These are phyloP conservation scores for Pseudanteris insignis DNA, from an alignment of 2,888 invertebrate genomes.

Conservation along the genomic window DNA sequence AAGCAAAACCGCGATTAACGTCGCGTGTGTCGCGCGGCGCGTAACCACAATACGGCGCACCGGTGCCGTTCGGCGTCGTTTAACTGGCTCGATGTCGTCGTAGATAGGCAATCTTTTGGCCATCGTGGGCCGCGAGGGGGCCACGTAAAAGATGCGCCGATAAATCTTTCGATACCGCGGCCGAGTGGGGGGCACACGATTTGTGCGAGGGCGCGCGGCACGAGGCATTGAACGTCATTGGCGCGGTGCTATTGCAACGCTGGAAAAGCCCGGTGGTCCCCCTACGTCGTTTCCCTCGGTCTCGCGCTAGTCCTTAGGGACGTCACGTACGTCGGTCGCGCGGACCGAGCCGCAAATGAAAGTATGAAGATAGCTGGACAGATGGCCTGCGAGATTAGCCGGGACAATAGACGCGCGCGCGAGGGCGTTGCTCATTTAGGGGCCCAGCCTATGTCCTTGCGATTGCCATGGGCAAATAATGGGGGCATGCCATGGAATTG, in stretches of 20 bases:
- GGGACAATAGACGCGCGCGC: slow-evolving; percentile 50
- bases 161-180: slow-evolving; percentile 49
- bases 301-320: slow-evolving; percentile 48
- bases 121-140: slow-evolving; percentile 14
- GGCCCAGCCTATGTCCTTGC: slow-evolving; percentile 25
- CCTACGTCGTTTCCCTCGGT: slow-evolving; percentile 53
- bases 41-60: too few relatives aligned
- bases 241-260: too few relatives aligned
- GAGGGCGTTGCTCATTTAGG: slow-evolving; percentile 62
- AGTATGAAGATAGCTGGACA: slow-evolving; percentile 53
- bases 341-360: slow-evolving; percentile 14
- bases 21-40: too few relatives aligned
- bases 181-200: too few relatives aligned
- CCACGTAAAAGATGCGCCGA: slow-evolving; percentile 32
- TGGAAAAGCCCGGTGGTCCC: too few relatives aligned
- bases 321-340: slow-evolving; percentile 33
- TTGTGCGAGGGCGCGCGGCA: too few relatives aligned
- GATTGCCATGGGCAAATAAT: slow-evolving; percentile 15
- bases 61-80: not conserved
- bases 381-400: slow-evolving; percentile 59
- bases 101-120: slow-evolving; percentile 36
- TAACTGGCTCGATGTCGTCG: slow-evolving; percentile 35
- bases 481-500: slow-evolving; percentile 33
- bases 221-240: too few relatives aligned
- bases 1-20: slow-evolving; percentile 1